A percentile compares a stretch with the other conserved stretches of the same genome.
Evolutionary conservation across 2,888 invertebrate genomes (phyloP).

Genomic region (Melinaea menophilus): DNA sequence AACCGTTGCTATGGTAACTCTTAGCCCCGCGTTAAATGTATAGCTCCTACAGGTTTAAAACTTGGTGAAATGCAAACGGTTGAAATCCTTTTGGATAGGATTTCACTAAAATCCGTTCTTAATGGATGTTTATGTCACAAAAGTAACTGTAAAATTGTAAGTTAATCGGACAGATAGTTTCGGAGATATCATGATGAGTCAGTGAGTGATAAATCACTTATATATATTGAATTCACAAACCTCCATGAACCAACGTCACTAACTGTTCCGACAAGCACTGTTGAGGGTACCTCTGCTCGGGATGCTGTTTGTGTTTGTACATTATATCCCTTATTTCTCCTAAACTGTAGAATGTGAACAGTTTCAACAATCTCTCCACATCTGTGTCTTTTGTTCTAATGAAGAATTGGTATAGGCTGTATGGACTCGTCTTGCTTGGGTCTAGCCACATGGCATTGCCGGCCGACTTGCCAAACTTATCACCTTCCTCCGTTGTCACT

Average conservation of each 20-base stretch:
- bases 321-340: slow-evolving; percentile 85
- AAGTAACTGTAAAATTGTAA: too few species aligned
- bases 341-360: slow-evolving; percentile 89
- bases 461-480: slow-evolving; percentile 97
- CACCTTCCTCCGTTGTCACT: slow-evolving; percentile 93
- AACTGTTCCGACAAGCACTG: slow-evolving; percentile 90
- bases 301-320: slow-evolving; percentile 83
- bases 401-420: slow-evolving; percentile 95
- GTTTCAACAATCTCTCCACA: slow-evolving; percentile 86
- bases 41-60: too few species aligned
- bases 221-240: slow-evolving; percentile 7
- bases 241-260: slow-evolving; percentile 94
- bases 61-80: too few species aligned
- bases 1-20: too few species aligned
- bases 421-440: slow-evolving; percentile 88
- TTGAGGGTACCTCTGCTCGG: slow-evolving; percentile 90
- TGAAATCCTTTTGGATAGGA: too few species aligned
- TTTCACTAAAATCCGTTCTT: too few species aligned
- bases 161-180: too few species aligned
- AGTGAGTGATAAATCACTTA: too few species aligned
- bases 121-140: too few species aligned
- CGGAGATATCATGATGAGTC: too few species aligned
- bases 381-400: slow-evolving; percentile 90
- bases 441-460: slow-evolving; percentile 95
- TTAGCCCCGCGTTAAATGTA: too few species aligned